phyloP scores from a whole-genome alignment of 35 echinoderm and acorn worm species.

The Ophiothrix spiculata region DNA sequence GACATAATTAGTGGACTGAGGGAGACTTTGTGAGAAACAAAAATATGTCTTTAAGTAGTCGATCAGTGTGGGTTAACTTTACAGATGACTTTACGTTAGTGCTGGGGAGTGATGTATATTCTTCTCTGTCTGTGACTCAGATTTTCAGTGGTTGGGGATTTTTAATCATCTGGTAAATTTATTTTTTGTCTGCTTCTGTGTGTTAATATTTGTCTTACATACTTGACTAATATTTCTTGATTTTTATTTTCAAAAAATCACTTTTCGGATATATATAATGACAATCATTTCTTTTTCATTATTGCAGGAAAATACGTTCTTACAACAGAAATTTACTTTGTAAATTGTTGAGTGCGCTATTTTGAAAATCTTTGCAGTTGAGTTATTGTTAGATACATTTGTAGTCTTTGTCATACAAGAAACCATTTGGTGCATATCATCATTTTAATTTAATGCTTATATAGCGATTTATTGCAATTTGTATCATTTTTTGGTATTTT shows the following conservation, averaged over 20 bases:
- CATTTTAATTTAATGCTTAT: not conserved
- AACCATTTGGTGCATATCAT: not conserved
- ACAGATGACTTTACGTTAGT: not conserved
- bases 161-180: not conserved
- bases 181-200: not conserved
- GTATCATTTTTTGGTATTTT: not conserved
- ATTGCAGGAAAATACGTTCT: not conserved
- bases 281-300: not conserved
- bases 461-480: not conserved
- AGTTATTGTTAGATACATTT: not conserved
- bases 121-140: not conserved
- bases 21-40: too few species aligned
- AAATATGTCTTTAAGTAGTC: conserved; percentile 6
- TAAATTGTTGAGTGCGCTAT: too few species aligned
- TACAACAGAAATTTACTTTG: not conserved
- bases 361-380: too few species aligned
- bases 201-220: not conserved
- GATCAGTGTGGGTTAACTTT: conserved; percentile 11
- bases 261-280: not conserved
- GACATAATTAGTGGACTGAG: not conserved
- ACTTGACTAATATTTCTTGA: not conserved
- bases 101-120: not conserved
- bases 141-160: not conserved
- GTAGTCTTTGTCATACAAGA: not conserved
- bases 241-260: not conserved